Conservation (phyloP, 2,113 vertebrate species). For the Struthidea cinerea region DNA sequence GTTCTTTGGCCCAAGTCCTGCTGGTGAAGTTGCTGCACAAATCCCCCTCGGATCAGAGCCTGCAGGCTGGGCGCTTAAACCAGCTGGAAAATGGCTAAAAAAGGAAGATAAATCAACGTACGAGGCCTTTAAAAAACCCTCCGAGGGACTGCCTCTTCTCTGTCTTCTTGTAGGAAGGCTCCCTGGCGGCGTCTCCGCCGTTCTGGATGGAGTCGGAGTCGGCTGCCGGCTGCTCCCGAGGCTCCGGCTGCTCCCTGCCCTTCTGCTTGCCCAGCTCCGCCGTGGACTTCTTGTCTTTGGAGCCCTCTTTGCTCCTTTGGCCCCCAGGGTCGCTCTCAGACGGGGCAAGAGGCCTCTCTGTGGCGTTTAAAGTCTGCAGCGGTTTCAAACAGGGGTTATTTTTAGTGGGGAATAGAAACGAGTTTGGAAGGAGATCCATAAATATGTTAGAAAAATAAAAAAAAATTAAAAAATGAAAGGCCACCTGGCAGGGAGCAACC, state of each 20-base stretch:
- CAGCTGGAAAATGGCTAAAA: not conserved
- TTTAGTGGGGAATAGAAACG: not conserved
- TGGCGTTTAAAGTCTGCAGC: slow-evolving; percentile 60
- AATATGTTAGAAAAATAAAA: not conserved
- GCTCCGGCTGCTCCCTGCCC: slow-evolving; percentile 37
- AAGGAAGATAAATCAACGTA: slow-evolving; percentile 50
- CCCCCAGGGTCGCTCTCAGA: slow-evolving; percentile 57
- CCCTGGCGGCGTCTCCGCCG: slow-evolving; percentile 65
- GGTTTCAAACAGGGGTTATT: slow-evolving; percentile 29
- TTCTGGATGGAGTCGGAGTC: slow-evolving; percentile 58
- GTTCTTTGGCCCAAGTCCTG: not conserved
- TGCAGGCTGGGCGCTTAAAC: not conserved
- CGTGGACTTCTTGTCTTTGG: slow-evolving; percentile 56
- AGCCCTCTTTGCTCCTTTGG: slow-evolving; percentile 74
- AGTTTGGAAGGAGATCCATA: not conserved
- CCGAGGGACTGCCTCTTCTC: slow-evolving; percentile 92
- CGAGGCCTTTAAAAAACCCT: slow-evolving; percentile 89
- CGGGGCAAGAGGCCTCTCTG: slow-evolving; percentile 50
- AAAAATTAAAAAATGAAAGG: not conserved
- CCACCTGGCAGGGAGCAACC: not conserved
- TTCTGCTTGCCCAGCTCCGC: slow-evolving; percentile 49
- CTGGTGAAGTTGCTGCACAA: not conserved
- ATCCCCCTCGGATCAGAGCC: rapidly evolving
- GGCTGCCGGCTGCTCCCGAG: not conserved
- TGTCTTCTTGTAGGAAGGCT: slow-evolving; percentile 68